Percentiles rank a stretch among this genome's conserved stretches.
These are phyloP conservation scores for Nixonia krombeini DNA, from an alignment of 1,140 invertebrate genomes.

Conservation along the genomic window DNA sequence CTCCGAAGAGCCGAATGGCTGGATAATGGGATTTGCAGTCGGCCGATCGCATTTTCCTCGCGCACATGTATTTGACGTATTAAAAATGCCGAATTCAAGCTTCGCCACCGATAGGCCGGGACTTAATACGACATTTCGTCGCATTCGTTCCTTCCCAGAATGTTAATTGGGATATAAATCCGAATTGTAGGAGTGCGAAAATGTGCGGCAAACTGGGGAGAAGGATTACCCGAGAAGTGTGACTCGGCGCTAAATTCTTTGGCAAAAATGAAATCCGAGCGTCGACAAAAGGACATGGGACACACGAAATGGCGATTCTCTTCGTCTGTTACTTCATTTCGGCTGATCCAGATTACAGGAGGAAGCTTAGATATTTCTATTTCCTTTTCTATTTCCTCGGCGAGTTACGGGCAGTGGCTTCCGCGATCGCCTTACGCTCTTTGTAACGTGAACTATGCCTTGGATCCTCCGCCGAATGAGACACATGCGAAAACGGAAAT, in stretches of 20 bases:
- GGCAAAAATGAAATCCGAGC: conserved; percentile 22
- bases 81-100: no score
- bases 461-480: not conserved
- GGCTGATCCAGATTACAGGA: conserved; percentile 32
- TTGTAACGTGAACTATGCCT: not conserved
- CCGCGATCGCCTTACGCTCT: conserved; percentile 13
- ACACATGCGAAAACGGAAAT: no score
- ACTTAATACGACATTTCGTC: conserved; percentile 26
- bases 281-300: conserved; percentile 1
- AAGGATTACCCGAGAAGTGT: no score
- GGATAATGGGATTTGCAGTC: conserved; percentile 49
- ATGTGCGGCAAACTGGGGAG: no score
- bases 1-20: conserved; percentile 1
- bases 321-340: conserved; percentile 21
- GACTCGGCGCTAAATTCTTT: not conserved
- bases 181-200: no score
- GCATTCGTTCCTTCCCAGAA: conserved; percentile 15
- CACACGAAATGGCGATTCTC: no score
- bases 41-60: no score
- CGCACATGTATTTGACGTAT: conserved; percentile 26
- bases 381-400: conserved; percentile 8
- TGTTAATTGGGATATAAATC: no score
- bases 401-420: conserved; percentile 4
- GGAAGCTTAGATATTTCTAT: conserved; percentile 23
- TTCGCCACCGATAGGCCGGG: no score